Evolutionary conservation across 2,888 invertebrate species (phyloP).

Genomic region (Junonia oenone): DNA sequence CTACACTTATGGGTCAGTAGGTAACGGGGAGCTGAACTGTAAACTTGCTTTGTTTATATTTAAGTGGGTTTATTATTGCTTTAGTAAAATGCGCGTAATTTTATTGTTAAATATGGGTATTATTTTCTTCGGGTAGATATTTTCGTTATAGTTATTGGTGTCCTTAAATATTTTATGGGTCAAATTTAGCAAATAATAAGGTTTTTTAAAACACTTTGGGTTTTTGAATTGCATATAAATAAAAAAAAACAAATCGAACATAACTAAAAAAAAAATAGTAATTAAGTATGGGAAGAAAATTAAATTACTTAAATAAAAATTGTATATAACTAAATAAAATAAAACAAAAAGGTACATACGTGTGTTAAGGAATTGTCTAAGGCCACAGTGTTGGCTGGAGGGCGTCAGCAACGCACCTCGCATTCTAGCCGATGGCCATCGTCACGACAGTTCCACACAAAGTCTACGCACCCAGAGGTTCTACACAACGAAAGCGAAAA

Average conservation of each 20-base stretch:
- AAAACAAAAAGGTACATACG: constrained; percentile 73
- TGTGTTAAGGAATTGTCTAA: constrained; percentile 70
- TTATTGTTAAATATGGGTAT: neutral
- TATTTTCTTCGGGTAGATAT: neutral
- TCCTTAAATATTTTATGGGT: neutral
- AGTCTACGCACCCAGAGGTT: constrained; percentile 72
- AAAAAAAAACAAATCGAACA: neutral
- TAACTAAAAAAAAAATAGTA: constrained; percentile 9
- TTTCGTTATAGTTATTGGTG: neutral
- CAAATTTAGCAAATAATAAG: neutral
- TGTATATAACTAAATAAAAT: constrained; percentile 41
- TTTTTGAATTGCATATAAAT: too few relatives aligned
- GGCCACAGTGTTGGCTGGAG: constrained; percentile 72
- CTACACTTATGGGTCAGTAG: constrained; percentile 28
- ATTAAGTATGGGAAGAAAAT: constrained; percentile 32
- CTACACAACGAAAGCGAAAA: constrained; percentile 79
- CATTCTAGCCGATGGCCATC: constrained; percentile 79
- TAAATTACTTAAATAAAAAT: too few relatives aligned
- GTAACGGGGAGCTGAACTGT: constrained; percentile 25
- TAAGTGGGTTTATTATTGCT: constrained; percentile 12
- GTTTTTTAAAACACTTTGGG: too few relatives aligned
- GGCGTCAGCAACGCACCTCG: constrained; percentile 79
- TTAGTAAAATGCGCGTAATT: constrained; percentile 8
- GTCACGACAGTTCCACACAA: constrained; percentile 75
- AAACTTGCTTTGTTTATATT: constrained; percentile 18